Conservation (phyloP, 2,797 vertebrate genomes). For the Acropternis orthonyx region DNA sequence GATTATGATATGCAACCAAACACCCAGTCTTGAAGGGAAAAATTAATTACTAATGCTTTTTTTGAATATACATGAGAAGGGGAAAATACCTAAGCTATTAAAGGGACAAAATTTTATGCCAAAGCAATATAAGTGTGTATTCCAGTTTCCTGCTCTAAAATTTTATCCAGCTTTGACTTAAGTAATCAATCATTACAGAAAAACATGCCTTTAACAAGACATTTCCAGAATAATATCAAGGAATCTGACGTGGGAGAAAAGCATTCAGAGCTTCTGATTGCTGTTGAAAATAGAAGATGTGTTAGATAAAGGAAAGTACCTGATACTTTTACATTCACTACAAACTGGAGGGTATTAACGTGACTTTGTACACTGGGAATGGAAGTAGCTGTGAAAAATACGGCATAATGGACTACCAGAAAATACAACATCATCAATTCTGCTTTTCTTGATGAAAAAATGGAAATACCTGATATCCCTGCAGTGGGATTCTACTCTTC, state of each 20-base stretch:
- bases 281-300: not conserved
- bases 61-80: not conserved
- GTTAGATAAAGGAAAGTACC: not conserved
- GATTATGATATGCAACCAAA: not conserved
- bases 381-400: not conserved
- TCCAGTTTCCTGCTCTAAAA: not conserved
- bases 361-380: not conserved
- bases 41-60: not conserved
- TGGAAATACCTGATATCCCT: not conserved
- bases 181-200: not conserved
- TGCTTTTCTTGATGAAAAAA: conserved; percentile 8
- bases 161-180: not conserved
- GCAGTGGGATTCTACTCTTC: not conserved
- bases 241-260: not conserved
- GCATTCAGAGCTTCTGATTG: not conserved
- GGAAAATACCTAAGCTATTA: not conserved
- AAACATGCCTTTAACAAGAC: not conserved
- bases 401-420: not conserved
- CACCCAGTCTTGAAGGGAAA: not conserved
- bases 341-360: not conserved
- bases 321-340: not conserved
- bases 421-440: not conserved
- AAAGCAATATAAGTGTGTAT: not conserved
- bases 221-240: not conserved
- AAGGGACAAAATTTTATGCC: not conserved